Evolutionary conservation across 2,113 vertebrate genomes (phyloP).

Genomic region (Podarcis raffonei): DNA sequence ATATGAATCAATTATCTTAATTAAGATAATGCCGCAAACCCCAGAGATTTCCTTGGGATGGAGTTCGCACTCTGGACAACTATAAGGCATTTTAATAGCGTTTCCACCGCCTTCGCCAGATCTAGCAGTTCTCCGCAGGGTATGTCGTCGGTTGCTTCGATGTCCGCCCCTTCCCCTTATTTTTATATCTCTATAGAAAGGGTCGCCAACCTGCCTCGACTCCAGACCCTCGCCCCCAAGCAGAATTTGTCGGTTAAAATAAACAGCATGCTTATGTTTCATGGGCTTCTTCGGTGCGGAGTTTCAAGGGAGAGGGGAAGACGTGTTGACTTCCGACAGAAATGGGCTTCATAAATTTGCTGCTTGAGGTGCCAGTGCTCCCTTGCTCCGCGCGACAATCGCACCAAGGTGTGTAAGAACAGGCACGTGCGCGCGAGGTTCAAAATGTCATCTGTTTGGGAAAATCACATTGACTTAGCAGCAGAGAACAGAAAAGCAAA

Average conservation of each 20-base stretch:
- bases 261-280: background rate
- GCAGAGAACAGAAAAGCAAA: background rate
- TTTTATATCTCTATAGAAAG: background rate
- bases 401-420: no score
- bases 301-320: background rate
- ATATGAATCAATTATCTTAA: slow-evolving; percentile 90
- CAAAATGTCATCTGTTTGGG: background rate
- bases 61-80: slow-evolving; percentile 72
- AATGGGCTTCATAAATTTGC: background rate
- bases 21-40: slow-evolving; percentile 83
- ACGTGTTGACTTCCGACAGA: background rate
- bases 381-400: no score
- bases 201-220: background rate
- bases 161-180: no score
- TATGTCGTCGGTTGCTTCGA: background rate
- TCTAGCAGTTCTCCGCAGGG: no score
- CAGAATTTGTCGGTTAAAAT: background rate
- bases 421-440: background rate
- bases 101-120: slow-evolving; percentile 30
- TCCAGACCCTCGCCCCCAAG: background rate
- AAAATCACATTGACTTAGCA: background rate
- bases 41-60: slow-evolving; percentile 77
- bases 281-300: background rate
- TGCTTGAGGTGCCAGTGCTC: no score
- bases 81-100: slow-evolving; percentile 67